phyloP scores from a whole-genome alignment of 2,888 invertebrate species.

The Phymatocera aterrima region DNA sequence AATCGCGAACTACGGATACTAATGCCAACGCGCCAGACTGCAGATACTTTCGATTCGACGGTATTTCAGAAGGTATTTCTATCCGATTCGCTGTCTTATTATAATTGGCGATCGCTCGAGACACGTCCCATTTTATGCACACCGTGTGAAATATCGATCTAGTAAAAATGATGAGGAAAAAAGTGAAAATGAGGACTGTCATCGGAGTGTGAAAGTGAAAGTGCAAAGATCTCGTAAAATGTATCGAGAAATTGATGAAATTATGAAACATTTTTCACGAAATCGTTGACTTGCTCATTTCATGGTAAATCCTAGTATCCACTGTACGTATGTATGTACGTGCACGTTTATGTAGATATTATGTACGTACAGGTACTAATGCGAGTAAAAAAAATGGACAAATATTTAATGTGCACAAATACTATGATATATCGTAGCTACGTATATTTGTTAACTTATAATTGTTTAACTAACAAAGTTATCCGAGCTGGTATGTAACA shows the following conservation, averaged over 20 bases:
- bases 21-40: not conserved
- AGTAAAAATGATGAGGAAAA: not conserved
- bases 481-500: not conserved
- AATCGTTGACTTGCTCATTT: not conserved
- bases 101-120: not conserved
- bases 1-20: not conserved
- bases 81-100: not conserved
- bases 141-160: no score
- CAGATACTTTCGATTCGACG: not conserved
- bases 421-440: no score
- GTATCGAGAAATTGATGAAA: not conserved
- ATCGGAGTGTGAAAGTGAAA: not conserved
- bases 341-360: no score
- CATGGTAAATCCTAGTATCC: not conserved
- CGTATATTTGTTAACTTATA: not conserved
- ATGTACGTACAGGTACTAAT: not conserved
- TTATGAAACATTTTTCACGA: not conserved
- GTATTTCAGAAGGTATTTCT: not conserved
- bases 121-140: slow-evolving; percentile 1
- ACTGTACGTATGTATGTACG: no score
- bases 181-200: not conserved
- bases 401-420: slow-evolving; percentile 27
- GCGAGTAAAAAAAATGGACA: not conserved
- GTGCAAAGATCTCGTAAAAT: not conserved
- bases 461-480: slow-evolving; percentile 20